Percentiles rank a stretch among this genome's conserved stretches.
Conservation (phyloP, 2,888 invertebrate genomes). For the Mimas tiliae region DNA sequence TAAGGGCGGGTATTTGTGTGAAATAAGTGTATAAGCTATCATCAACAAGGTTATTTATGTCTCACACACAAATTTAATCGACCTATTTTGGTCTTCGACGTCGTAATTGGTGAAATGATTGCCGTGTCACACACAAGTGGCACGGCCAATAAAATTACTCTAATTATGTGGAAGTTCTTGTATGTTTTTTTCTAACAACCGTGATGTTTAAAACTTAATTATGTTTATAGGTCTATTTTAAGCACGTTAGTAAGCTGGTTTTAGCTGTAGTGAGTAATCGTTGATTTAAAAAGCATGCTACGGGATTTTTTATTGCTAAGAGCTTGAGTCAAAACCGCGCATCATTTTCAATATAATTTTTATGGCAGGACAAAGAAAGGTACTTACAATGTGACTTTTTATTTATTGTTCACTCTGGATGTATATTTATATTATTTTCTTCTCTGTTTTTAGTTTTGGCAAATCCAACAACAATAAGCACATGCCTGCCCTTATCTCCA, state of each 20-base stretch:
- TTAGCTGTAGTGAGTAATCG: background rate
- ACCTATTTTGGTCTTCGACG: slow-evolving; percentile 14
- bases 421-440: too few species aligned
- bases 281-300: background rate
- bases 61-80: background rate
- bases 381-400: too few species aligned
- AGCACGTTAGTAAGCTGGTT: background rate
- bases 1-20: background rate
- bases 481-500: too few species aligned
- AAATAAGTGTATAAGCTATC: background rate
- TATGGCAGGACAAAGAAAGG: too few species aligned
- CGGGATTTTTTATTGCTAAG: too few species aligned
- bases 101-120: slow-evolving; percentile 16
- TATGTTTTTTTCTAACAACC: slow-evolving; percentile 7
- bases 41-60: background rate
- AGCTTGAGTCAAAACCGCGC: background rate
- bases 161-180: slow-evolving; percentile 1
- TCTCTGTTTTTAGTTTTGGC: too few species aligned
- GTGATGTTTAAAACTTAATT: slow-evolving; percentile 11
- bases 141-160: slow-evolving; percentile 15
- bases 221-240: slow-evolving; percentile 17
- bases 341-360: too few species aligned
- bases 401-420: too few species aligned
- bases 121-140: background rate
- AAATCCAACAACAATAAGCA: too few species aligned